These are phyloP conservation scores for Caloenas nicobarica DNA, from an alignment of 2,113 vertebrate species.

Conservation along the genomic window DNA sequence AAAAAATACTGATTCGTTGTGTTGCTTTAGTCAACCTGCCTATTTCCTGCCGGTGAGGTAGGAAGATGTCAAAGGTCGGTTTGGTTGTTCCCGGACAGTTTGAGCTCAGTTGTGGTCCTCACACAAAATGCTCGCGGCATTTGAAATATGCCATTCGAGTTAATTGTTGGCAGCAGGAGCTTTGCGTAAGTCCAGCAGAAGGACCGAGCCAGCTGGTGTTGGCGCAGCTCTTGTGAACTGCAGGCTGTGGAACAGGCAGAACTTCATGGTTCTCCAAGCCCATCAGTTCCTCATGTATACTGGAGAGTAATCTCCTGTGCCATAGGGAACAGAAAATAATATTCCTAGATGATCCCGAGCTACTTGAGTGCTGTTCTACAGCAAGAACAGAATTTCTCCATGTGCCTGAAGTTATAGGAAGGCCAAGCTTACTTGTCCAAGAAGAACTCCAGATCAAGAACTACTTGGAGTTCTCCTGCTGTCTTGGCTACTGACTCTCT, in stretches of 20 bases:
- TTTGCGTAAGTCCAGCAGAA: background rate
- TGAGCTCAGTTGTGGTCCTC: background rate
- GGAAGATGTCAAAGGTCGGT: background rate
- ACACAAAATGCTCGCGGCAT: background rate
- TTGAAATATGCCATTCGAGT: background rate
- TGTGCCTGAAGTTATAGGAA: background rate
- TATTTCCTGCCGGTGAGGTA: background rate
- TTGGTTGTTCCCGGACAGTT: background rate
- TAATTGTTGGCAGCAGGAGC: background rate
- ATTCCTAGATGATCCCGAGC: background rate
- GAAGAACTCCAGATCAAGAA: background rate
- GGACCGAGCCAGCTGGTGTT: background rate
- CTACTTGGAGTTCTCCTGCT: background rate
- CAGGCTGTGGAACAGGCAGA: background rate
- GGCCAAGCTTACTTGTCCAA: background rate
- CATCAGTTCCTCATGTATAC: background rate
- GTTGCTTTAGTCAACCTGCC: accelerated
- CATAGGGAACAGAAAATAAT: background rate
- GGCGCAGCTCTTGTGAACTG: background rate
- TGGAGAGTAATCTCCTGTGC: background rate
- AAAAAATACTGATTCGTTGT: background rate
- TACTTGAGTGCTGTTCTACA: background rate
- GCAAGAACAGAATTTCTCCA: background rate
- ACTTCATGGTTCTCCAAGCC: background rate
- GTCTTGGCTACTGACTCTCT: background rate